Evolutionary conservation across 2,113 vertebrate species (phyloP), one percentile per base, ranked within the genome.

Genomic region (Tetraodon nigroviridis): DNA sequence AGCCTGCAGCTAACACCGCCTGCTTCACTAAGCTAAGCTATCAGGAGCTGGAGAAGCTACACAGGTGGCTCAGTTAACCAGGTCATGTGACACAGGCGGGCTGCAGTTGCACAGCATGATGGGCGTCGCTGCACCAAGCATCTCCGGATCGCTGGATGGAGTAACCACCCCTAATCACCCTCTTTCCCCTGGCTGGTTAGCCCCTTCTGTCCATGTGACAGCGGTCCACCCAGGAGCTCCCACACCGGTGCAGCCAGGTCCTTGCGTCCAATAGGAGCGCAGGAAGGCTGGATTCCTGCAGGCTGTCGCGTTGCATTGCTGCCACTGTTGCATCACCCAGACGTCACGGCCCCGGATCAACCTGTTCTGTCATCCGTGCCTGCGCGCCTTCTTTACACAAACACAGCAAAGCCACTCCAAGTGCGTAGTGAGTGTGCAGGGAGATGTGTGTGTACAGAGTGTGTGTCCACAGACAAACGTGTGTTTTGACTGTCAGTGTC

Each of bases 101-200:
- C 46, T 55, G 51, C 51, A 57, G 65, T 71, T 46, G 69, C 19
- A 19, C 24, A 47, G 24, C 55, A 29, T 41, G 58, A 64, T 49
- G 42, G 29, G 58, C 54, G n/a, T 59, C 50, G 17, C 24, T 67
- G 70, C 47, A 64, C 63, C 61, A 48, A 68, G 44, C 52, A 61
- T 51, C 48, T 71, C 52, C 47, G 67, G 76, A 75, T 79, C 61
- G 75, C 61, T 65, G 70, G 65, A 68, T 67, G 54, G 53, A 69
- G 67, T 77, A 73, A 81, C 76, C 74, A 63, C 42, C 67, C 52
- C 21, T 61, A 62, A 76, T 64, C 46, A 53, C 51, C 58, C 27
- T 11, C 22, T 41, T 59, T 41, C 44, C 13, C 37, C 10, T n/a
- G 49, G 18, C 15, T 55, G n/a, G 17, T 55, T 24, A 7, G 21